phyloP scores from a whole-genome alignment of 2,888 invertebrate species.

The Halocaridina rubra region DNA sequence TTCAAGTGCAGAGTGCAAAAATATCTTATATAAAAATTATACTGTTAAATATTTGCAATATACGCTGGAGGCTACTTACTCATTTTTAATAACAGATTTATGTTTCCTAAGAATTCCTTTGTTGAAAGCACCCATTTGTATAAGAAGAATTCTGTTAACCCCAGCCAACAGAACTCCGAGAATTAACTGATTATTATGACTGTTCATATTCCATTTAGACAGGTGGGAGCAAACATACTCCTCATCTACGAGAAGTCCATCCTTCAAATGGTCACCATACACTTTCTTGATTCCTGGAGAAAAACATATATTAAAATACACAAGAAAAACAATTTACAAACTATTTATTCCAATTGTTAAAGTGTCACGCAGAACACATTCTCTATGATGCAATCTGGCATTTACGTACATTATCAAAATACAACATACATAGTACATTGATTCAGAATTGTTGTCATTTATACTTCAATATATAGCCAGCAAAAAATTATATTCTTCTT shows the following conservation, averaged over 20 bases:
- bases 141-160: neutral
- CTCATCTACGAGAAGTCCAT: constrained; percentile 14
- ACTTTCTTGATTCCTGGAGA: constrained; percentile 30
- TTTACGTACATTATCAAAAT: too few relatives aligned
- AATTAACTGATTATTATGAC: constrained; percentile 18
- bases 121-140: constrained; percentile 11
- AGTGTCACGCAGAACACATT: too few relatives aligned
- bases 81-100: neutral
- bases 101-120: constrained; percentile 32
- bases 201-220: constrained; percentile 18
- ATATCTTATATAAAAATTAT: too few relatives aligned
- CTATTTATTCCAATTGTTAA: too few relatives aligned
- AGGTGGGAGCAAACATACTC: neutral
- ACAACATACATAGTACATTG: too few relatives aligned
- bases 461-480: too few relatives aligned
- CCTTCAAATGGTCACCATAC: constrained; percentile 28
- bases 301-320: neutral
- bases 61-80: too few relatives aligned
- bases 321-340: neutral
- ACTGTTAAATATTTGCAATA: too few relatives aligned
- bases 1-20: too few relatives aligned
- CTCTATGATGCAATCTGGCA: too few relatives aligned
- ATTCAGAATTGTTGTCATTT: too few relatives aligned
- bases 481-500: too few relatives aligned
- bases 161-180: constrained; percentile 34